Evolutionary conservation across 2,113 vertebrate genomes (phyloP).

Genomic region (Trematocara macrostoma): DNA sequence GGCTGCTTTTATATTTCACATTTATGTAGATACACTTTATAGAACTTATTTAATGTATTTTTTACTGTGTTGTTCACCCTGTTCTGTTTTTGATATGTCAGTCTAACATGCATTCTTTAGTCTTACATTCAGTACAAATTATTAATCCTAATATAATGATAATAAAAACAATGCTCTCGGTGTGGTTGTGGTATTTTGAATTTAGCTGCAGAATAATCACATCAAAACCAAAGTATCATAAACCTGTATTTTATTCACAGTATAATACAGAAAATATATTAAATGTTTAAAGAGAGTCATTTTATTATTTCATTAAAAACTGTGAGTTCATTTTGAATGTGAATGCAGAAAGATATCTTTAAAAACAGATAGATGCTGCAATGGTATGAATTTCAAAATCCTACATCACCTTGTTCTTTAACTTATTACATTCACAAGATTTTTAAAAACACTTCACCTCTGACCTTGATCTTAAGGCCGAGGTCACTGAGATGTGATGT

Average conservation of each 20-base stretch:
- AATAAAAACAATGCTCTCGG: background rate
- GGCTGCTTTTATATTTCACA: background rate
- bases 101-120: background rate
- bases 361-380: background rate
- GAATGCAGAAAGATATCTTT: background rate
- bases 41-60: background rate
- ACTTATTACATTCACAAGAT: background rate
- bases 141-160: background rate
- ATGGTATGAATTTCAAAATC: background rate
- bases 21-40: background rate
- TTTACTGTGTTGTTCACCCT: background rate
- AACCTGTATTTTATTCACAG: background rate
- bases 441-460: background rate
- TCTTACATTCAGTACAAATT: background rate
- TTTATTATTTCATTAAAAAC: background rate
- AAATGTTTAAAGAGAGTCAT: background rate
- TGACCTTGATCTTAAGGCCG: background rate
- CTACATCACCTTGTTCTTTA: background rate
- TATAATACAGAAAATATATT: background rate
- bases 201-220: background rate
- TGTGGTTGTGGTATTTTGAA: background rate
- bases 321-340: background rate
- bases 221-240: background rate
- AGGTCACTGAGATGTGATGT: background rate
- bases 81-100: background rate